Evolutionary conservation across 2,797 vertebrate species (phyloP), one percentile per base, ranked within the genome.

Genomic region (Podargus strigoides): DNA sequence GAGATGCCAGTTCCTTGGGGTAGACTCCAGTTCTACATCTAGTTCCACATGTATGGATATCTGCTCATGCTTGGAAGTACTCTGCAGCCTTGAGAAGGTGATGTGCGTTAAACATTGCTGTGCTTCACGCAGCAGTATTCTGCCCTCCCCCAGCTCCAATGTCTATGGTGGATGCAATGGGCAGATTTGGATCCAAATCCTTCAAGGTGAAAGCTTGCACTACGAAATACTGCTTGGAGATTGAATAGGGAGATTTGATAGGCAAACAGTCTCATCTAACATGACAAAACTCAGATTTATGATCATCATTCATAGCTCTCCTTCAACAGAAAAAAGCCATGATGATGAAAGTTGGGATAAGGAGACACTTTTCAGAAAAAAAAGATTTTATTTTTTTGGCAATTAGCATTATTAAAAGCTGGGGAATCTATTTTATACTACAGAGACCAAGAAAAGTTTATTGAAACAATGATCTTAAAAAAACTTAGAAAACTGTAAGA

Each of bases 151-250:
- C 17, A 67, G 14, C n/a, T 74, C 18, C 24, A 34, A 10, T 12
- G 12, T 85, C 74, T 74, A 49, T 1, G 9, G 49, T 9, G 41
- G 46, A 77, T 32, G 53, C 20, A 49, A 46, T 1, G 6, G 24
- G 7, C 0, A 5, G 19, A 53, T 60, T 67, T 23, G 64, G 34
- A 85, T 81, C 3, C 36, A 66, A 63, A 67, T 3, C 8, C 59
- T 89, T 68, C 78, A 91, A 85, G 78, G 87, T 49, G 75, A 92
- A 95, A 94, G 32, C 37, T 80, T 87, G 80, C 52, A 80, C 24
- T 73, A 80, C 37, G 56, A 85, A 41, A 60, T 75, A 84, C 5
- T 72, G 47, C 77, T 47, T 37, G 36, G 50, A 93, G 73, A 80
- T 16, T 47, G 42, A 85, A 47, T 7, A 60, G 20, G 27, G 30